Conservation (phyloP, 1,140 invertebrate species). For the Probaryconus sp. region DNA sequence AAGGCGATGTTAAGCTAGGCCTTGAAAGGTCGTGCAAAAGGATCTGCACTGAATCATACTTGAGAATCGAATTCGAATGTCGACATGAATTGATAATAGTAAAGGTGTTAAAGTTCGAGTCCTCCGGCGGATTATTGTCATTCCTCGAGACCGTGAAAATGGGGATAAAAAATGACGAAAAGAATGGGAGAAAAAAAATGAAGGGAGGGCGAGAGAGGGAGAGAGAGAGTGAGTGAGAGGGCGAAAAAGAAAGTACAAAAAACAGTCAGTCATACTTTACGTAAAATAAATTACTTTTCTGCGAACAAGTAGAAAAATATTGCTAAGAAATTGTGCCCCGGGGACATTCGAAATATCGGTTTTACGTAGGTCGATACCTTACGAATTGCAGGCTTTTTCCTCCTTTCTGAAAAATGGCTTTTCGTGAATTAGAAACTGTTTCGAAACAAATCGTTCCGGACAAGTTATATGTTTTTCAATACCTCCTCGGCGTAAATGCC, state of each 20-base stretch:
- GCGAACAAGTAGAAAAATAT: constrained; percentile 54
- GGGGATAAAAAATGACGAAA: not conserved
- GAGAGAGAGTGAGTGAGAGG: too few relatives aligned
- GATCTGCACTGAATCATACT: constrained; percentile 44
- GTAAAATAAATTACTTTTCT: constrained; percentile 50
- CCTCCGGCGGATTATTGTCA: constrained; percentile 1
- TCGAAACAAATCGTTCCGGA: constrained; percentile 34
- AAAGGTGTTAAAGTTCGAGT: constrained; percentile 48
- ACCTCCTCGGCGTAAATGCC: not conserved
- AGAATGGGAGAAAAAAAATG: not conserved
- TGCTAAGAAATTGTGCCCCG: constrained; percentile 53
- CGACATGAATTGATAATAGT: constrained; percentile 58
- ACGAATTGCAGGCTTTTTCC: constrained; percentile 40
- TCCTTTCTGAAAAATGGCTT: constrained; percentile 46
- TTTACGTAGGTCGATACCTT: constrained; percentile 47
- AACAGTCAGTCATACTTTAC: constrained; percentile 49
- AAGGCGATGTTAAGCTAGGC: constrained; percentile 30
- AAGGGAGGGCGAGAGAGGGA: too few relatives aligned
- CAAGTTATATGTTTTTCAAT: constrained; percentile 22
- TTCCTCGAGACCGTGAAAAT: too few relatives aligned
- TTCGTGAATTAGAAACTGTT: constrained; percentile 22
- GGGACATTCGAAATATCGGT: constrained; percentile 54
- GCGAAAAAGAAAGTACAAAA: constrained; percentile 10
- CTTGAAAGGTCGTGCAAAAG: constrained; percentile 29
- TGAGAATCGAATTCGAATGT: constrained; percentile 48